A percentile compares a stretch with the other conserved stretches of the same genome.
phyloP scores from a whole-genome alignment of 1,140 invertebrate species.

The Papilio polyxenes region DNA sequence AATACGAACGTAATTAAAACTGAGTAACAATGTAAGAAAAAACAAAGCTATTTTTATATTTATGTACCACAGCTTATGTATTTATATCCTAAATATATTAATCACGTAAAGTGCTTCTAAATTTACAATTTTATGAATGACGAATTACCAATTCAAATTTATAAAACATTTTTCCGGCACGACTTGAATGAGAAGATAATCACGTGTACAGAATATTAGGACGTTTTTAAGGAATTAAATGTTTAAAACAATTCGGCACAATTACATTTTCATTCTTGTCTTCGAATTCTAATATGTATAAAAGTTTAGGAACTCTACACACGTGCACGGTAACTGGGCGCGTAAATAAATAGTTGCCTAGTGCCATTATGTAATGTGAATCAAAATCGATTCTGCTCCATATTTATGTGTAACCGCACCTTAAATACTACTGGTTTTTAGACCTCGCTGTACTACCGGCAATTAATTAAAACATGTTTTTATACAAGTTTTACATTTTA shows the following conservation, averaged over 20 bases:
- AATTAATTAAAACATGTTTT: conserved; percentile 30
- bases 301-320: conserved; percentile 16
- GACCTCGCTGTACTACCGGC: conserved; percentile 14
- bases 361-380: conserved; percentile 37
- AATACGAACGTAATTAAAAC: no score
- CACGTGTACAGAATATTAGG: conserved; percentile 30
- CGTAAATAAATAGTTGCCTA: conserved; percentile 34
- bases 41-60: background rate
- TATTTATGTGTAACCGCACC: conserved; percentile 32
- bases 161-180: conserved; percentile 24
- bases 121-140: conserved; percentile 37
- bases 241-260: background rate
- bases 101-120: conserved; percentile 18
- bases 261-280: conserved; percentile 2
- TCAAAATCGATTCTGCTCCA: conserved; percentile 35
- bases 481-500: conserved; percentile 26
- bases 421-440: conserved; percentile 38
- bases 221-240: conserved; percentile 11
- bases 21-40: background rate
- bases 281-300: conserved; percentile 4
- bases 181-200: conserved; percentile 13
- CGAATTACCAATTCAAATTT: conserved; percentile 37
- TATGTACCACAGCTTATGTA: background rate
- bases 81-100: background rate
- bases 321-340: conserved; percentile 23